Evolutionary conservation across 2,797 vertebrate species (phyloP), one percentile per base, ranked within the genome.

Genomic region (Petrocephalus sullivani): DNA sequence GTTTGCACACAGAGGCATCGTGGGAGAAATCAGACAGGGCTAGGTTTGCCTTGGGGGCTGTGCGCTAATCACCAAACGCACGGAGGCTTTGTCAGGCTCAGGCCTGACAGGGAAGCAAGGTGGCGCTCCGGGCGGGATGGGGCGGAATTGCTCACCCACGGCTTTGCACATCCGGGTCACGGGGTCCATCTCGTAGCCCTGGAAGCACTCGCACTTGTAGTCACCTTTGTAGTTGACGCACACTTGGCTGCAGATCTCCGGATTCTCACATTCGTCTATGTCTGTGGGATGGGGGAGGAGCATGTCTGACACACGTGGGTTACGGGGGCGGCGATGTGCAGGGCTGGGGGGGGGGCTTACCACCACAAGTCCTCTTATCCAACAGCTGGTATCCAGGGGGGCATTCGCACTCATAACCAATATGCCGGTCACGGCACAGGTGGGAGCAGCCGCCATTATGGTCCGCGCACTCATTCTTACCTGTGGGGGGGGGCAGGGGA

Each of bases 181-280:
- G 0, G 96, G 95, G 95, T 99, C 98, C 97, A 99, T 98, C 95
- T 99, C 97, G 0, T 98, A 99, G 91, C 98, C 98, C 89, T 98
- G 96, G 88, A 98, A 97, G 93, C 98, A 99, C 92, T 99, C 98
- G 0, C 98, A 99, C 94, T 99, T 99, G 91, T 97, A 98, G 95
- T 98, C 97, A 53, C 98, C 98, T 95, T 99, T 99, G 94, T 98
- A 98, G 94, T 99, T 99, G 95, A 99, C 96, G 93, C 98, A 99
- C 95, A 98, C 97, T 94, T 99, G 98, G 95, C 98, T 99, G 96
- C 98, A 99, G 91, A 96, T 95, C 1, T 98, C 97, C 2, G 97
- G 96, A 92, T 98, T 97, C 95, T 99, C 96, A 92, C 98, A 99
- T 94, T 99, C 98, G 7, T 99, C 96, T 89, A 99, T 97, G 95